Evolutionary conservation across 1,140 invertebrate genomes (phyloP), one percentile per base, ranked within the genome.

Genomic region (Sminthurinus signatus): DNA sequence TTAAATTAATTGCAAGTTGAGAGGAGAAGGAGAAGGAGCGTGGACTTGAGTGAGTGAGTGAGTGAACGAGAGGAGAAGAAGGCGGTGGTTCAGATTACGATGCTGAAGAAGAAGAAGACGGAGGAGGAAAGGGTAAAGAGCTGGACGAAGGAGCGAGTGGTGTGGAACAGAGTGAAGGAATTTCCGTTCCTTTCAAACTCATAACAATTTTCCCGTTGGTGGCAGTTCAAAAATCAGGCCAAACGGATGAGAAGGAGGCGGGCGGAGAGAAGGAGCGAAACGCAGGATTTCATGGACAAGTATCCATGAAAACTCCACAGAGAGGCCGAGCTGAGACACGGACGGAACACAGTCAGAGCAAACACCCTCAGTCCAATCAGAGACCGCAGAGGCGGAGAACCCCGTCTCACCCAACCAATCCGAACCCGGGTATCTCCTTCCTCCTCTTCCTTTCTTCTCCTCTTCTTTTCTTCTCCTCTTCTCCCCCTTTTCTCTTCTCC

Each of bases 361-460:
- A 58, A 51, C 56, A 52, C 56, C 56, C 55, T 23, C 56, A 25
- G 8, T n/a, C 61, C 61, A 58, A 39, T 52, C 10, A 44, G 42
- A 4, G 15, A 4, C 17, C 2, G 27, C 12, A 42, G 10, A 43
- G 65, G 60, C 48, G 65, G 42, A 39, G 27, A 39, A 17, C 21
- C 54, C 42, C 31, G 54, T 55, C 54, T 62, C 59, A 60, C 21
- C 43, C 60, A 5, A 19, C 65, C 65, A 67, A 67, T 67, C 31
- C n/a, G 28, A 32, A 8, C 17, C n/a, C 25, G 15, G 32, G 32
- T 8, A 14, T 21, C n/a, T 46, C 43, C 15, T 23, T n/a, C 43
- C n/a, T n/a, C n/a, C 43, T 46, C n/a, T 46, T 46, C 43, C n/a
- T 19, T 8, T 46, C 43, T 19, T n/a, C n/a, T 14, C 19, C 3